Evolutionary conservation across 2,113 vertebrate species (phyloP).

Genomic region (Megaceryle torquata): DNA sequence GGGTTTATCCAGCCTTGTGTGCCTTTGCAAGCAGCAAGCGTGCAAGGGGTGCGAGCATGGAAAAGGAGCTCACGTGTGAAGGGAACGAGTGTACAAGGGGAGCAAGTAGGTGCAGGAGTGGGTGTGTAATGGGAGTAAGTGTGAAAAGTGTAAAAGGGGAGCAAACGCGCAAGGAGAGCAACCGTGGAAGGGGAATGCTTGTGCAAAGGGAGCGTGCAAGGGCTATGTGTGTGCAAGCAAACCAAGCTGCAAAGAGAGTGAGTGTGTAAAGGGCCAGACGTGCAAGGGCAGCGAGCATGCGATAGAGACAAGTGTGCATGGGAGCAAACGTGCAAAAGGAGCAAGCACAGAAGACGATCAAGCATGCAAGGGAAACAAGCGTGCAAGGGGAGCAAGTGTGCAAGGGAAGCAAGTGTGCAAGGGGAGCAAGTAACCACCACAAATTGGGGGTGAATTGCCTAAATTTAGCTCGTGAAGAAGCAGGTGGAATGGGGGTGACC

Average conservation of each 20-base stretch:
- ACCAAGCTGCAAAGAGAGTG: background rate
- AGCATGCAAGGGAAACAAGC: background rate
- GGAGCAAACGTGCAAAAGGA: rapidly evolving
- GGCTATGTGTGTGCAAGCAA: rapidly evolving
- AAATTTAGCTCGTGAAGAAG: rapidly evolving
- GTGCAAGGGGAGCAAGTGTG: too few species aligned
- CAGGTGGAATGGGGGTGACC: background rate
- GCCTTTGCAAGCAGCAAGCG: rapidly evolving
- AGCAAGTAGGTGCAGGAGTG: too few species aligned
- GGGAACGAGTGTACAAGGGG: background rate
- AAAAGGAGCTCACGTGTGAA: background rate
- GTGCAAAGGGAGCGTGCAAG: background rate
- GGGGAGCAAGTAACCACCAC: background rate
- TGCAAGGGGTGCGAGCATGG: background rate
- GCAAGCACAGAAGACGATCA: too few species aligned
- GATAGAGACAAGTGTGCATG: too few species aligned
- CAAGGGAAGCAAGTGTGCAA: too few species aligned
- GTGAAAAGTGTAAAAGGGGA: too few species aligned
- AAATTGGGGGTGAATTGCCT: background rate
- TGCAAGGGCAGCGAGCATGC: background rate
- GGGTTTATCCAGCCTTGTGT: rapidly evolving
- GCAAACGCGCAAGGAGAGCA: background rate
- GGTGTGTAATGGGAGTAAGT: too few species aligned
- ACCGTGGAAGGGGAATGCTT: too few species aligned
- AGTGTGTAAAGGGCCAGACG: rapidly evolving